phyloP scores from a whole-genome alignment of 2,797 vertebrate genomes.

The Menidia menidia region DNA sequence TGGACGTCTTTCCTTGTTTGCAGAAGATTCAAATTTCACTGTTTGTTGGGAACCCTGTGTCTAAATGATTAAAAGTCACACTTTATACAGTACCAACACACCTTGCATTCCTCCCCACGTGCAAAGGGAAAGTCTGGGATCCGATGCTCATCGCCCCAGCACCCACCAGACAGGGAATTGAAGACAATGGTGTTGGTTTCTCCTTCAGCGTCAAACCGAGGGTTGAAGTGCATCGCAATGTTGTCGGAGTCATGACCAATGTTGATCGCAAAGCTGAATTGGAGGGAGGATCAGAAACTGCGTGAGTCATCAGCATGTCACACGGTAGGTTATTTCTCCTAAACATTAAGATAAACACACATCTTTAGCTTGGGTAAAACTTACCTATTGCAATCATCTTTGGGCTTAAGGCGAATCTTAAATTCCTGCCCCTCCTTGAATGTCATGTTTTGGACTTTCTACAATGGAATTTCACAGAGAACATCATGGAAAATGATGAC shows the following conservation, averaged over 20 bases:
- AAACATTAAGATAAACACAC: neutral
- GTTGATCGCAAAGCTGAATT: conserved; percentile 81
- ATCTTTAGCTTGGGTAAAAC: neutral
- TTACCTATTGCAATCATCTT: conserved; percentile 34
- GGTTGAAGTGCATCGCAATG: conserved; percentile 84
- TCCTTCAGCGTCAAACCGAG: conserved; percentile 55
- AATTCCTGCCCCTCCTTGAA: conserved; percentile 80
- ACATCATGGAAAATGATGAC: neutral
- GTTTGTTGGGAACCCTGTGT: neutral
- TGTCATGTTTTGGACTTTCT: conserved; percentile 75
- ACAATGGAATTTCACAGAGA: conserved; percentile 11
- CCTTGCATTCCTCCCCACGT: conserved; percentile 78
- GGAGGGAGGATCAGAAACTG: neutral
- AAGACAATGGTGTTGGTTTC: conserved; percentile 64
- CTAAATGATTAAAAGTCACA: neutral
- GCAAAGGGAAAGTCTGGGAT: conserved; percentile 73
- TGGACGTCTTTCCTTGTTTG: neutral
- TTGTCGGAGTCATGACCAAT: conserved; percentile 73
- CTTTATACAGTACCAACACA: conserved; percentile 31
- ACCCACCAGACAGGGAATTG: conserved; percentile 72
- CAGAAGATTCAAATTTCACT: neutral
- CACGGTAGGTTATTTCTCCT: neutral
- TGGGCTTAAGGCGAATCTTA: conserved; percentile 74
- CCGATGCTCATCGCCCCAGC: conserved; percentile 66
- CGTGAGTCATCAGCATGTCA: neutral